Base-by-base conservation (phyloP, 2,888 invertebrate species). In the Drosophila buzzatii region DNA sequence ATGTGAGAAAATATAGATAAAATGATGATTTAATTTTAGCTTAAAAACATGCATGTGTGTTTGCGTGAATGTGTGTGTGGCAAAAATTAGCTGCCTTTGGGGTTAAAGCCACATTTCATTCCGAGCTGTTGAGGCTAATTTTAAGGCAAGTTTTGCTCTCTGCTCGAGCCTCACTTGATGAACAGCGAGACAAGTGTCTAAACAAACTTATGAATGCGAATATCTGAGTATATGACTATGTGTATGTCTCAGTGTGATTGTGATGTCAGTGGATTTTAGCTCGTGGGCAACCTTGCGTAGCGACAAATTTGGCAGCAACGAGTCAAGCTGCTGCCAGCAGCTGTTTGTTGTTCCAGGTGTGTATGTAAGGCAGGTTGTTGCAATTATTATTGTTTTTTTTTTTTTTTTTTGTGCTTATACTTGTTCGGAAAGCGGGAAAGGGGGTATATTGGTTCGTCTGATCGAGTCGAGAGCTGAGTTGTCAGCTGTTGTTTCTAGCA, bases 1-100 rank as follows among this genome's bases (percentile, higher is more conserved):
- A 87, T 82, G 82, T 78, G 75, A 67, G 75, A 80, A 85, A 81
- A 72, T 75, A 70, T 65, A 76, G 72, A 73, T 73, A 74, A 71
- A 64, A 87, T 85, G 82, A 87, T 87, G 84, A 87, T 84, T 85
- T 87, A 85, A 86, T 86, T 85, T 84, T 65, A 63, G 59, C 62
- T 57, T 69, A 73, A 69, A 68, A 70, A 20, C 35, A 35, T 20
- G n/a, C n/a, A n/a, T n/a, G n/a, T n/a, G 16, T 52, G 7, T 41
- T 0, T 31, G 5, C 41, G 18, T 71, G 73, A 73, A 63, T 55
- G 23, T 74, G 75, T 76, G 23, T 55, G 47, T 56, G 62, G 44
- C 56, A 70, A 69, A 77, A 78, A 70, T 70, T 63, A 70, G 60
- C 39, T 56, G 69, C 60, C 73, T 73, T 51, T 72, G 61, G 76